phyloP scores from a whole-genome alignment of 1,140 invertebrate genomes.

The Neodiprion virginianus region DNA sequence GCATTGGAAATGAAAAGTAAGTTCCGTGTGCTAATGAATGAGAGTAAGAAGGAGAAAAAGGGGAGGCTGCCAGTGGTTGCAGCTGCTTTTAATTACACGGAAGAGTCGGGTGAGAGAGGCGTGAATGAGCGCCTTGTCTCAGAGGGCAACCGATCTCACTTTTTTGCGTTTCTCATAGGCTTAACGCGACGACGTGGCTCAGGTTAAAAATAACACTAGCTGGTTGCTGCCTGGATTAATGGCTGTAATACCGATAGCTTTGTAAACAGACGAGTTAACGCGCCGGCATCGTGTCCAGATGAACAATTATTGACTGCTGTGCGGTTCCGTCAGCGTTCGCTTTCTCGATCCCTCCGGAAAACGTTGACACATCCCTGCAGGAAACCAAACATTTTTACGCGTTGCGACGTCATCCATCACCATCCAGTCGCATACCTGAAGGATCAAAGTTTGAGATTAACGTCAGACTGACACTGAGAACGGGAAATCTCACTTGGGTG shows the following conservation, averaged over 20 bases:
- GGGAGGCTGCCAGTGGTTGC: constrained; percentile 17
- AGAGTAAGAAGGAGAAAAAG: background rate
- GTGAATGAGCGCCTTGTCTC: constrained; percentile 49
- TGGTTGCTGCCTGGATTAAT: background rate
- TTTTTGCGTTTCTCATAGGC: background rate
- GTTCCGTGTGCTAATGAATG: too few species aligned
- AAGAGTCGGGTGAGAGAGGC: constrained; percentile 28
- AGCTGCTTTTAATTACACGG: constrained; percentile 50
- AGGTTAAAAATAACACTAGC: background rate
- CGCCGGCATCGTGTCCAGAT: background rate
- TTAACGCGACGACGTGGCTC: background rate
- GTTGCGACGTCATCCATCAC: background rate
- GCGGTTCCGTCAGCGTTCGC: background rate
- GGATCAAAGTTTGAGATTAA: background rate
- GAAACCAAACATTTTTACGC: background rate
- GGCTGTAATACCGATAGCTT: background rate
- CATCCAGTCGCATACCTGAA: background rate
- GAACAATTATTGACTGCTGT: background rate
- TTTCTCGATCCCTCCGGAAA: too few species aligned
- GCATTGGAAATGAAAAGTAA: too few species aligned
- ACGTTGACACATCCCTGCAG: too few species aligned
- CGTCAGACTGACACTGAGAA: background rate
- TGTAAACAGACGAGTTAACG: background rate
- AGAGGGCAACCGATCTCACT: constrained; percentile 31
- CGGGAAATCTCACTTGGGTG: too few species aligned